Conservation (phyloP, 2,888 invertebrate species). For the Lobophora halterata region DNA sequence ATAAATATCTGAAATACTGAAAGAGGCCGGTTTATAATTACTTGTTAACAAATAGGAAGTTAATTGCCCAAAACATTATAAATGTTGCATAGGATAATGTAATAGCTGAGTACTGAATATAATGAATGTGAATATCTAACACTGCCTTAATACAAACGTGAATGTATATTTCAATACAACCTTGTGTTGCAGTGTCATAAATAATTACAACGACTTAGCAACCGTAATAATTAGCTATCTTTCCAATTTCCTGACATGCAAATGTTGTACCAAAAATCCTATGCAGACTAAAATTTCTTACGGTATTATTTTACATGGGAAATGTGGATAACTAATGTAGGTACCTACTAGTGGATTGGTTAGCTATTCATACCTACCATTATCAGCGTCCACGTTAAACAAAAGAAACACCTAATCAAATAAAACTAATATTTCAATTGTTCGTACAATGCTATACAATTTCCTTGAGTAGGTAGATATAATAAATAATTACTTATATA, state of each 20-base stretch:
- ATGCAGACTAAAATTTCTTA: no score
- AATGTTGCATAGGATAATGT: neutral
- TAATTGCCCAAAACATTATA: conserved; percentile 7
- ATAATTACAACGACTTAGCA: conserved; percentile 26
- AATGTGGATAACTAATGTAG: no score
- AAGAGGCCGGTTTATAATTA: conserved; percentile 9
- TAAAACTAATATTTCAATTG: no score
- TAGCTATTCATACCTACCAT: no score
- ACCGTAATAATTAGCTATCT: conserved; percentile 14
- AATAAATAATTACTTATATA: no score
- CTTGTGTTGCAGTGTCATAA: conserved; percentile 38
- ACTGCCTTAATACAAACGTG: conserved; percentile 28
- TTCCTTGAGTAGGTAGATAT: no score
- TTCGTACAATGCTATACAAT: no score
- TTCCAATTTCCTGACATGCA: conserved; percentile 20
- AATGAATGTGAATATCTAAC: conserved; percentile 31
- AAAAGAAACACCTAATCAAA: no score
- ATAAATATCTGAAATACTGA: conserved; percentile 6
- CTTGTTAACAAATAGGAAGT: conserved; percentile 5
- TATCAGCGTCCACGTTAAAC: no score
- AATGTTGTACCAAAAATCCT: no score
- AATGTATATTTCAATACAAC: conserved; percentile 36
- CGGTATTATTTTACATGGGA: no score
- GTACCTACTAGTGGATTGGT: no score
- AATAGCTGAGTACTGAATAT: conserved; percentile 19